These are phyloP conservation scores for Athene noctua DNA, from an alignment of 2,113 vertebrate species.

Conservation along the genomic window DNA sequence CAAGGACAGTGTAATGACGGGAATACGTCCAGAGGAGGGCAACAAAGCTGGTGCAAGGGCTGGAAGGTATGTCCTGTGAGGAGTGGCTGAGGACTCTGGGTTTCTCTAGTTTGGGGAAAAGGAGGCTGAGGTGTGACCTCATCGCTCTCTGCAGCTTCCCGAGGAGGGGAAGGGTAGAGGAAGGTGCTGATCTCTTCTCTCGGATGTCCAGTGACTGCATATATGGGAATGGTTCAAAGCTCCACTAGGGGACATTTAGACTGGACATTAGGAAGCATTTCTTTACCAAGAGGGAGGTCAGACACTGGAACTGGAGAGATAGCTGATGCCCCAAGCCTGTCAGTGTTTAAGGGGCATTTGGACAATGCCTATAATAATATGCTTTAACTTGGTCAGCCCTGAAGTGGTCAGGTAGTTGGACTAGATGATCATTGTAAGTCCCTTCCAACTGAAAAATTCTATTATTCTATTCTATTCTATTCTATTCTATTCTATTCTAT, in stretches of 20 bases:
- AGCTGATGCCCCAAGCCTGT: fast-evolving
- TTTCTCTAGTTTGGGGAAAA: neutral
- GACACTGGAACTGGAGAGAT: neutral
- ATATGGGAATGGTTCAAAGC: neutral
- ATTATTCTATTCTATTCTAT: too few relatives aligned
- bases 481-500: neutral
- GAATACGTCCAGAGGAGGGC: neutral
- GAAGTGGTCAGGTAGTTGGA: neutral
- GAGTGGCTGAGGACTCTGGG: fast-evolving
- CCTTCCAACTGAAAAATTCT: neutral
- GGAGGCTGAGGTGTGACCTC: fast-evolving
- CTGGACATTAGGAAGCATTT: neutral
- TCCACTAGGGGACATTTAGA: neutral
- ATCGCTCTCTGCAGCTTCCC: neutral
- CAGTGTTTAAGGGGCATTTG: neutral
- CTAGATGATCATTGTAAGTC: neutral
- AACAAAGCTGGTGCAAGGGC: neutral
- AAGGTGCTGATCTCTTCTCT: neutral
- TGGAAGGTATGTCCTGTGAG: neutral
- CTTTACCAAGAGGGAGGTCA: neutral
- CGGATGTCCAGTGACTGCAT: fast-evolving
- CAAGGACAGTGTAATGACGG: neutral
- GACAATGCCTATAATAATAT: neutral
- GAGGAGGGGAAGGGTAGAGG: neutral
- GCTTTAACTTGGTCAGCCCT: neutral